Conservation (phyloP, 2,888 invertebrate species). For the Drosophila neutralis region DNA sequence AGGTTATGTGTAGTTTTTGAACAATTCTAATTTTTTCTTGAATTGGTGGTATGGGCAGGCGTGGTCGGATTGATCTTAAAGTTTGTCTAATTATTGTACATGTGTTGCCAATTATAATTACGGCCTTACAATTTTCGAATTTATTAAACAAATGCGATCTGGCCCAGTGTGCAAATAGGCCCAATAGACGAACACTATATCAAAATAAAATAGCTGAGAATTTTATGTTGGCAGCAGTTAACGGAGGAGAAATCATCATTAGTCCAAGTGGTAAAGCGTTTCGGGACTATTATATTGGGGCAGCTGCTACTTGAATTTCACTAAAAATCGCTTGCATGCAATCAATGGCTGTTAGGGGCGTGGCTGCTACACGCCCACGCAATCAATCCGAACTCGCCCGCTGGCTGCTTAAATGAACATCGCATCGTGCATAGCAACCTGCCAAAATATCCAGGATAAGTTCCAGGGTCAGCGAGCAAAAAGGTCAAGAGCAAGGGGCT, state of each 20-base stretch:
- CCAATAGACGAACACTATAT: not conserved
- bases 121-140: not conserved
- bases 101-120: not conserved
- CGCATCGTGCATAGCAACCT: conserved; percentile 43
- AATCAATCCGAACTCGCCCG: conserved; percentile 56
- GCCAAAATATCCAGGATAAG: conserved; percentile 27
- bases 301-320: conserved; percentile 36
- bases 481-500: conserved; percentile 59
- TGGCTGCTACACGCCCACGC: conserved; percentile 38
- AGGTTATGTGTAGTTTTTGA: not conserved
- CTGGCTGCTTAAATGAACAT: conserved; percentile 57
- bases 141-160: not conserved
- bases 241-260: conserved; percentile 34
- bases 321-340: conserved; percentile 26
- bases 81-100: not conserved
- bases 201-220: not conserved
- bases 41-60: not conserved
- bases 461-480: conserved; percentile 34
- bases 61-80: not conserved
- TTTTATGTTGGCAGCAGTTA: not conserved
- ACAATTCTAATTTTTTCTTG: not conserved
- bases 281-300: conserved; percentile 22
- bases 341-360: conserved; percentile 40
- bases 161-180: not conserved
- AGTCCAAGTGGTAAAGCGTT: conserved; percentile 40